phyloP scores from a whole-genome alignment of 2,888 invertebrate species.

The Philonicus albiceps region DNA sequence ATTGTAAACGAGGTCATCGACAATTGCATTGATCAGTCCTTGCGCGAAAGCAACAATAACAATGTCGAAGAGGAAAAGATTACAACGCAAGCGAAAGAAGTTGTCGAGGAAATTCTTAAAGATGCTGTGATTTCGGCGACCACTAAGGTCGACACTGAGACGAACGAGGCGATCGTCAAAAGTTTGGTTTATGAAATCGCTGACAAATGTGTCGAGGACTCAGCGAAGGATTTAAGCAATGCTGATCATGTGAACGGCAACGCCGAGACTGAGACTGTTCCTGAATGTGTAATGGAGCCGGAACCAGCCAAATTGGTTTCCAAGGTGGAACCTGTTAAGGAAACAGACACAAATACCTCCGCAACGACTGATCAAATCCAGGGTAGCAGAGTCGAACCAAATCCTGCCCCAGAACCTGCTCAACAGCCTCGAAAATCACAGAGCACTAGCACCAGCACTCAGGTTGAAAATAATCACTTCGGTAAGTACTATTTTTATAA shows the following conservation, averaged over 20 bases:
- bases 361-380: not conserved
- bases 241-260: conserved; percentile 4
- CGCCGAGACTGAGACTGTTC: conserved; percentile 42
- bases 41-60: conserved; percentile 49
- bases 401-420: conserved; percentile 44
- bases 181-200: conserved; percentile 50
- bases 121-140: conserved; percentile 65
- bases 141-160: conserved; percentile 39
- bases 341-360: not conserved
- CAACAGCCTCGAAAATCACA: conserved; percentile 71
- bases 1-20: conserved; percentile 61
- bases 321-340: not conserved
- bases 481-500: conserved; percentile 66
- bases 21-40: conserved; percentile 51
- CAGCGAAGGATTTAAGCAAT: not conserved
- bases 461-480: conserved; percentile 86
- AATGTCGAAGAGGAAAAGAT: conserved; percentile 48
- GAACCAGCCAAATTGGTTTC: not conserved
- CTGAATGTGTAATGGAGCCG: conserved; percentile 47
- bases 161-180: conserved; percentile 47
- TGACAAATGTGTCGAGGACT: conserved; percentile 46
- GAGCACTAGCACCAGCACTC: conserved; percentile 82
- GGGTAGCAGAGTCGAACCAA: conserved; percentile 22
- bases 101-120: conserved; percentile 65
- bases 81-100: conserved; percentile 63